Conservation (phyloP, 2,888 invertebrate species). For the Drosophila planitibia region DNA sequence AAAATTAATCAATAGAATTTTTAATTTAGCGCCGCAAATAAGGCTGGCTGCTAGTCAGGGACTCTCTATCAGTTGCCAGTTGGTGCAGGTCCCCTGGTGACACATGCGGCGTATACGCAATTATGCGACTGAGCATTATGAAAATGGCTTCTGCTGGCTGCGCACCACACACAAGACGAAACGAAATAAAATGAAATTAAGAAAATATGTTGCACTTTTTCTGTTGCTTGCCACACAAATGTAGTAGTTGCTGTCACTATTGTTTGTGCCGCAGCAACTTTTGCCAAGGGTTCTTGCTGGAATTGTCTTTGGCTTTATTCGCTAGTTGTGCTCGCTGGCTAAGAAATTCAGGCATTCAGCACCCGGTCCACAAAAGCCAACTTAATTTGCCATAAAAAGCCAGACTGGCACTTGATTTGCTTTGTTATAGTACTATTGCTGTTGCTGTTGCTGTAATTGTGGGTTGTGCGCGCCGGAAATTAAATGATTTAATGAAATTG, state of each 20-base stretch:
- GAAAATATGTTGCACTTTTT: constrained; percentile 74
- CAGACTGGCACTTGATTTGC: constrained; percentile 67
- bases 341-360: constrained; percentile 11
- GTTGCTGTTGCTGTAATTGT: constrained; percentile 45
- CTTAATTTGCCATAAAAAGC: constrained; percentile 78
- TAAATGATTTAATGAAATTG: constrained; percentile 82
- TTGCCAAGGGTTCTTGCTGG: constrained; percentile 36
- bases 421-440: constrained; percentile 37
- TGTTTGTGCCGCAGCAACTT: constrained; percentile 36
- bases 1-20: constrained; percentile 72
- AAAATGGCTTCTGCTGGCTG: constrained; percentile 50
- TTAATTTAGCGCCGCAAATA: constrained; percentile 59
- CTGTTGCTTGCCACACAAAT: constrained; percentile 45
- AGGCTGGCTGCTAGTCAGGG: constrained; percentile 9
- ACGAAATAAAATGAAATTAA: constrained; percentile 71
- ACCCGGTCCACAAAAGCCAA: constrained; percentile 43
- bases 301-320: constrained; percentile 68
- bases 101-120: constrained; percentile 75
- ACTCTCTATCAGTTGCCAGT: neutral
- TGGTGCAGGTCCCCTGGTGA: constrained; percentile 5
- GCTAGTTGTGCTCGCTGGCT: constrained; percentile 38
- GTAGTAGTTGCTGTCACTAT: constrained; percentile 26
- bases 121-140: constrained; percentile 69
- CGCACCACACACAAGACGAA: constrained; percentile 1
- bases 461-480: constrained; percentile 67